Evolutionary conservation across 2,113 vertebrate species (phyloP), one percentile per base, ranked within the genome.

Genomic region (Ia io): DNA sequence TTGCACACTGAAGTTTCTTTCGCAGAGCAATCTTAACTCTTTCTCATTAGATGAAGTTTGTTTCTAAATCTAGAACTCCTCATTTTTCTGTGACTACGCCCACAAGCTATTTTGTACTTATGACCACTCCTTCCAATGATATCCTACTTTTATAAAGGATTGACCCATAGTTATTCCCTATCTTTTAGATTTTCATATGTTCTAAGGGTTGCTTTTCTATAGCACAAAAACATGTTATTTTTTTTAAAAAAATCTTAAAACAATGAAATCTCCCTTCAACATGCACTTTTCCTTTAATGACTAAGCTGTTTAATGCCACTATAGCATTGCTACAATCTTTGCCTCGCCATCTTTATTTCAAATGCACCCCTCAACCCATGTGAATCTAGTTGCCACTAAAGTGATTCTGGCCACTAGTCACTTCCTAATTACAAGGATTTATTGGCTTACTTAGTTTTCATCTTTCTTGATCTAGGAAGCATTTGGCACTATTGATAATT

Each of bases 361-460:
- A 42, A 28, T 3, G 61, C 40, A 44, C 56, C 37, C 17, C 8
- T 91, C 44, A 51, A 49, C 13, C 17, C 14, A n/a, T 8, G 51
- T 69, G 28, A 77, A n/a, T 89, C 32, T 77, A 80, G 28, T 76
- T 30, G 42, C 10, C 18, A 49, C 44, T 93, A 17, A 82, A 77
- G 28, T 49, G 78, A 30, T 32, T 59, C 42, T 70, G 42, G 25
- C 30, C 61, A 59, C 37, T 17, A 32, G 42, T 93, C 49, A 80
- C 35, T 95, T 93, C 35, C 63, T 63, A 91, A 74, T 79, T 84
- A 74, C 71, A 74, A 28, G 32, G 42, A 74, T 49, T 17, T 5
- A 87, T 90, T 70, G 16, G 6, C 40, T 74, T 2, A 53, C 32
- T 61, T 91, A 23, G 3, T 63, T 53, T 59, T 87, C 28, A 65